phyloP scores from a whole-genome alignment of 2,888 invertebrate species.

The Meandrusa payeni region DNA sequence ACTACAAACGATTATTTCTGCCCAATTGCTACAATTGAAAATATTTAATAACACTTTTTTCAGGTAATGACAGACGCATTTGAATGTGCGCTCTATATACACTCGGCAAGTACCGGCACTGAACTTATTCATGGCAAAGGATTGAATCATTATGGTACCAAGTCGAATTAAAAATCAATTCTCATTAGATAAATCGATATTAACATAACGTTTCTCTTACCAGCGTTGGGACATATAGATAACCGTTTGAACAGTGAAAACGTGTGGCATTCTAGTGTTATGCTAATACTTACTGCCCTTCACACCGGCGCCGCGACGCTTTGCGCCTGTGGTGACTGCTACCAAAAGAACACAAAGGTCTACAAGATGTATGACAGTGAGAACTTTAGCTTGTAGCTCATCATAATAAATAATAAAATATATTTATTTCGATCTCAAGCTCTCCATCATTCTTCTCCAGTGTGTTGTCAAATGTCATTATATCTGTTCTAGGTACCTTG shows the following conservation, averaged over 20 bases:
- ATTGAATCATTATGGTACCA: conserved; percentile 61
- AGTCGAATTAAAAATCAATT: not conserved
- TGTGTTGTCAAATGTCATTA: conserved; percentile 18
- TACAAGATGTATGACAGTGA: conserved; percentile 53
- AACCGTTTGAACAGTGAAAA: conserved; percentile 56
- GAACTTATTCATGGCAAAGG: conserved; percentile 69
- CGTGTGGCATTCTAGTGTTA: conserved; percentile 56
- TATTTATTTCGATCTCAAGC: no score
- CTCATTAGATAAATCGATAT: not conserved
- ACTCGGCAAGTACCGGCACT: conserved; percentile 60
- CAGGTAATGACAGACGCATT: conserved; percentile 58
- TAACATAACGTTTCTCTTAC: conserved; percentile 14
- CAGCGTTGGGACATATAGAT: conserved; percentile 69
- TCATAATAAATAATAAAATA: not conserved
- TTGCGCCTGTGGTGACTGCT: conserved; percentile 53
- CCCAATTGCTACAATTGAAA: not conserved
- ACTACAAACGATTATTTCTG: no score
- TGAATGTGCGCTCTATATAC: conserved; percentile 61
- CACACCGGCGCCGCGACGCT: conserved; percentile 50
- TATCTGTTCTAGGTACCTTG: conserved; percentile 45
- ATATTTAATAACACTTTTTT: conserved; percentile 22
- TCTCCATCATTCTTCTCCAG: no score
- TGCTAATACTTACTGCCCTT: conserved; percentile 45
- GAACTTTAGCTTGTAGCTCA: conserved; percentile 23
- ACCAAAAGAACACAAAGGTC: conserved; percentile 39